Base-by-base conservation (phyloP, 2,888 invertebrate species). In the Agrilus biguttatus region DNA sequence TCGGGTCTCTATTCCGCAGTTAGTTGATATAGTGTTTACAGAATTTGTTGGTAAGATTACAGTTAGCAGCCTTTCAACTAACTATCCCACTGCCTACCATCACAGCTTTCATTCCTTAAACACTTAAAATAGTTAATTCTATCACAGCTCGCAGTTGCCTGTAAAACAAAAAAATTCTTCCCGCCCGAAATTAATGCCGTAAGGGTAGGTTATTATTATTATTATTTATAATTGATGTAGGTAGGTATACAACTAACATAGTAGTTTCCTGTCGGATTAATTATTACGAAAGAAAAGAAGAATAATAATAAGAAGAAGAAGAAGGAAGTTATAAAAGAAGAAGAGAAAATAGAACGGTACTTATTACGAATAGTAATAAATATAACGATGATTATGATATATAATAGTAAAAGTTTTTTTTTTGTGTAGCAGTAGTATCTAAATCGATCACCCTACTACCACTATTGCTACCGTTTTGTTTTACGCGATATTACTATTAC, bases 101-200 rank as follows among this genome's bases (percentile, higher is more conserved):
- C 51, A 51, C 52, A 52, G 51, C 40, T 49, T 48, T 42, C 52
- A 53, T 51, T 53, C 54, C 55, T 45, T 52, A 47, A 49, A 53
- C 52, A 55, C 54, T 55, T 55, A 52, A 49, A 51, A 47, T 51
- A 55, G 55, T 53, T 51, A 52, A 59, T 55, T 62, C 65, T 66
- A 66, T 66, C 66, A 66, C 66, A 66, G 66, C 66, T 65, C 64
- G 56, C 57, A 59, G 59, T 59, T 60, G 60, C 61, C 58, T 60
- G 55, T 44, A 51, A 51, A 58, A 53, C 58, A 59, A 52, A 51
- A 48, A 55, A 47, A 52, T 45, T 42, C 46, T 47, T 52, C 40
- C 36, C 44, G 44, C 44, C 41, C 39, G 39, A 40, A 35, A 41
- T 35, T 43, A 36, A 14, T 40, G 40, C 21, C 33, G 8, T 33